These are phyloP conservation scores for Neodiprion pinetum DNA, from an alignment of 1,140 invertebrate genomes.

Conservation along the genomic window DNA sequence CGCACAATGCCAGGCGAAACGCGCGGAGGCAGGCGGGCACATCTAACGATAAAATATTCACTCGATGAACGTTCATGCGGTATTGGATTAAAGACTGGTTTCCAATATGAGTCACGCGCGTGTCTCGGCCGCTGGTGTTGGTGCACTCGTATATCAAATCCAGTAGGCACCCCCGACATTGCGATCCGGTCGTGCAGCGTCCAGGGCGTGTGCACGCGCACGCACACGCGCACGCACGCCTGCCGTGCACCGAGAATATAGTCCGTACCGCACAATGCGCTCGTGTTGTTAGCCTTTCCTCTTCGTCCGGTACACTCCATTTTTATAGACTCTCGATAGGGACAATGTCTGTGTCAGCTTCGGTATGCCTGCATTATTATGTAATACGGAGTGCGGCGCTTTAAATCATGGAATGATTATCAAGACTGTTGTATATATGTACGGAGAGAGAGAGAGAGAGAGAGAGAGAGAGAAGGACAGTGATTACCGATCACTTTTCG, in stretches of 20 bases:
- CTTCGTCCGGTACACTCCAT: conserved; percentile 24
- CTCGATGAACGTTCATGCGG: neutral
- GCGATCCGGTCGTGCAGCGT: conserved; percentile 41
- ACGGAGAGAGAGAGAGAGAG: no score
- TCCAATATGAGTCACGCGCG: conserved; percentile 54
- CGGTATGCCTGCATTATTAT: no score
- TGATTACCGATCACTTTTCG: no score
- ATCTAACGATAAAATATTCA: conserved; percentile 3
- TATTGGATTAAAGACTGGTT: conserved; percentile 45
- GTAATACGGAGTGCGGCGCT: no score
- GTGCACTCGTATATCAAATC: conserved; percentile 61
- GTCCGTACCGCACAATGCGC: neutral
- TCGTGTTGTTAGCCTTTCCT: neutral
- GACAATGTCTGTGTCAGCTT: no score
- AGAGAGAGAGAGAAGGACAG: no score
- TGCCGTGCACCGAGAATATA: conserved; percentile 24
- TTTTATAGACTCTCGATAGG: no score
- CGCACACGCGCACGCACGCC: conserved; percentile 12
- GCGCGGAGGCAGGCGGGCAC: neutral
- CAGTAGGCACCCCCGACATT: conserved; percentile 59
- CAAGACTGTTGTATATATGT: no score
- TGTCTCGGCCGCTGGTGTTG: conserved; percentile 46
- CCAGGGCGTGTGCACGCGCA: neutral
- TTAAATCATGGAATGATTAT: no score
- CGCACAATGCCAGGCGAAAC: no score